Conservation (phyloP, 2,888 invertebrate species). For the Acanthosepion pharaonis region DNA sequence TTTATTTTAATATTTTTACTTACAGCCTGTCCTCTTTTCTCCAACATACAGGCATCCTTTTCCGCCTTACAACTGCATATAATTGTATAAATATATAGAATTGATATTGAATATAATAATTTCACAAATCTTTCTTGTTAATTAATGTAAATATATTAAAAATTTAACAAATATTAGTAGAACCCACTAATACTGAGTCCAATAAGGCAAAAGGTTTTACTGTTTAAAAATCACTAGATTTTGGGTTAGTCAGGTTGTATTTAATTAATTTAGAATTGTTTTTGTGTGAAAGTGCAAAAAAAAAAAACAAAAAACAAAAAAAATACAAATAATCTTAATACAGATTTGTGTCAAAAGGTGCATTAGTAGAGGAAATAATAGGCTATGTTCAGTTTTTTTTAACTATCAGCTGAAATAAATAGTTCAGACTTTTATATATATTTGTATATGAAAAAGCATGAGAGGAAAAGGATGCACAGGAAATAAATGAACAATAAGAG, state of each 20-base stretch:
- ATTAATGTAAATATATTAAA: too few species aligned
- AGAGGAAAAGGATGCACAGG: not conserved
- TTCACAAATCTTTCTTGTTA: not conserved
- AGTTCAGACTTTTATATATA: not conserved
- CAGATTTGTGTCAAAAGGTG: not conserved
- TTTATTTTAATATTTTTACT: not conserved
- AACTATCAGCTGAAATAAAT: not conserved
- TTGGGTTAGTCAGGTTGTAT: not conserved
- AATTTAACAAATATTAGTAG: not conserved
- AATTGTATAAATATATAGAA: not conserved
- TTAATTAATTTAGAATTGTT: not conserved
- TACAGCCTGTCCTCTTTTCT: not conserved
- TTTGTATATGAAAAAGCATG: not conserved
- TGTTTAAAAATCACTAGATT: not conserved
- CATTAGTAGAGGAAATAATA: not conserved
- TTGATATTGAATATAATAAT: not conserved
- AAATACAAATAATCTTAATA: not conserved
- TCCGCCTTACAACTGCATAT: not conserved
- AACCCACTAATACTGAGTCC: not conserved
- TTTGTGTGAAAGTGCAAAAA: not conserved
- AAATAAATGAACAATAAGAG: not conserved
- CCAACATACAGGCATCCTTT: not conserved
- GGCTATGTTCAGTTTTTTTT: too few species aligned
- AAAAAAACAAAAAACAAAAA: too few species aligned
- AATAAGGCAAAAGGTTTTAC: not conserved